These are phyloP conservation scores for Drosophila repleta DNA, from an alignment of 1,140 invertebrate species.

Conservation along the genomic window DNA sequence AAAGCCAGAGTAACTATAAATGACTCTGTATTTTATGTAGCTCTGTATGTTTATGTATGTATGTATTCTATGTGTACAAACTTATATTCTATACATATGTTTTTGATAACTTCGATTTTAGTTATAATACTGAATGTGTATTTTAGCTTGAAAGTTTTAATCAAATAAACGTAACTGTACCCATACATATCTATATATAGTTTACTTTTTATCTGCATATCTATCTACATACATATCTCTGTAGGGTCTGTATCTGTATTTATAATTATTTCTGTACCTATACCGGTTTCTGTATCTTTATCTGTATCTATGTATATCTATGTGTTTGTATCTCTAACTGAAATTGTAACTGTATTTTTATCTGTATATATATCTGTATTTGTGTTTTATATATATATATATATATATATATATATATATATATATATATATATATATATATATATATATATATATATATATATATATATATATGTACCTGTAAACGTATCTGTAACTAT, in stretches of 20 bases:
- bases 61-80: too few relatives aligned
- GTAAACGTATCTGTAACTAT: too few relatives aligned
- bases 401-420: background rate
- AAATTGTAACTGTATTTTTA: background rate
- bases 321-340: background rate
- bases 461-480: background rate
- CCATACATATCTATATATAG: too few relatives aligned
- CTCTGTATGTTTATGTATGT: too few relatives aligned
- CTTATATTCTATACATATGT: too few relatives aligned
- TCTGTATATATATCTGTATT: background rate
- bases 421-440: background rate
- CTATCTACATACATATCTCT: too few relatives aligned
- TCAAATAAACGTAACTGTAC: too few relatives aligned
- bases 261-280: background rate
- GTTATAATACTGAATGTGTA: too few relatives aligned
- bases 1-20: background rate
- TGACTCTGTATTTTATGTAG: too few relatives aligned
- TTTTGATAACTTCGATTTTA: too few relatives aligned
- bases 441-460: background rate
- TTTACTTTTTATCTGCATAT: too few relatives aligned
- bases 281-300: background rate
- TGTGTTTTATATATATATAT: background rate
- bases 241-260: slow-evolving; percentile 1
- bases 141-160: too few relatives aligned
- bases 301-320: background rate